Evolutionary conservation across 2,113 vertebrate species (phyloP).

Genomic region (Pyxicephalus adspersus): DNA sequence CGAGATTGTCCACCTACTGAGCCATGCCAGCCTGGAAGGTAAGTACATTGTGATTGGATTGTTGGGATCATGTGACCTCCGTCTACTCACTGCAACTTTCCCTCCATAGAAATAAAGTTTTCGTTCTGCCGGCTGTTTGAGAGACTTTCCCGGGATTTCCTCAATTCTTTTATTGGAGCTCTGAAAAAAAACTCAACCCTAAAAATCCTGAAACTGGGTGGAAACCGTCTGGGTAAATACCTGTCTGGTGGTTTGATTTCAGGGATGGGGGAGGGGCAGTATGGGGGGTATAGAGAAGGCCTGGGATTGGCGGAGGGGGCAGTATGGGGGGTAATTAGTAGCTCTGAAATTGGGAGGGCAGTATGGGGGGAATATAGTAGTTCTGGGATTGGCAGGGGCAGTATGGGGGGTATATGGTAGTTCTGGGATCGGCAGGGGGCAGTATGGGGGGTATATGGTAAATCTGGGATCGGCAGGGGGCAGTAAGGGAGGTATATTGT

Average conservation of each 20-base stretch:
- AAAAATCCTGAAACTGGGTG: conserved; percentile 81
- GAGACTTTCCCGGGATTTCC: conserved; percentile 74
- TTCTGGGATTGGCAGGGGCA: too few species aligned
- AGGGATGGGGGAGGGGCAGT: too few species aligned
- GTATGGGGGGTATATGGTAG: too few species aligned
- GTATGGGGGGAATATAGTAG: too few species aligned
- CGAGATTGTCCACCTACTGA: conserved; percentile 80
- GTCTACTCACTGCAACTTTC: neutral
- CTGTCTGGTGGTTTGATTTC: neutral
- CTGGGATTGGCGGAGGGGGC: too few species aligned
- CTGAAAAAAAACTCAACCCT: conserved; percentile 79
- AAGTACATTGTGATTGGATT: conserved; percentile 15
- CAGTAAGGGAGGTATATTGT: too few species aligned
- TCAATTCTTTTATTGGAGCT: conserved; percentile 76
- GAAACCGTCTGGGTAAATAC: conserved; percentile 87
- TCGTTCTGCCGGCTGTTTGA: conserved; percentile 91
- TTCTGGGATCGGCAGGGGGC: too few species aligned
- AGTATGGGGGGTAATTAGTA: too few species aligned
- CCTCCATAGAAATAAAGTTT: conserved; percentile 77
- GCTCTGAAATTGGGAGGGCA: too few species aligned
- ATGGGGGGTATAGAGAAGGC: too few species aligned
- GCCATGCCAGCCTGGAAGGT: conserved; percentile 79
- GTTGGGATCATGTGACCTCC: neutral
- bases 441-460: too few species aligned
- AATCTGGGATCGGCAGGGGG: too few species aligned